These are phyloP conservation scores for Strix aluco DNA, from an alignment of 2,113 vertebrate genomes.

Conservation along the genomic window DNA sequence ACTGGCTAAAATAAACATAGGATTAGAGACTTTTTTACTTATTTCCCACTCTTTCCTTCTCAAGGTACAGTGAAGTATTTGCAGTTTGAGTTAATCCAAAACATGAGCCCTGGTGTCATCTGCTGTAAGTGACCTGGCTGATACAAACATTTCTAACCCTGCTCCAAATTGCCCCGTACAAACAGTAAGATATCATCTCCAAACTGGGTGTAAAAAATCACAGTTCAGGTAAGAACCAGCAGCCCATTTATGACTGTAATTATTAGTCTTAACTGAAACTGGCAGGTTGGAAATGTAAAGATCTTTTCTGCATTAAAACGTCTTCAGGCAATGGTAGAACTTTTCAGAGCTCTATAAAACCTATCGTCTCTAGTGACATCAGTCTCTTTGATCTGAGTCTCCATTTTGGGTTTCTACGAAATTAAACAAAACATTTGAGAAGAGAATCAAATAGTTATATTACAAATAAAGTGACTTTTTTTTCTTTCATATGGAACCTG, in stretches of 20 bases:
- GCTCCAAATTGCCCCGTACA: neutral
- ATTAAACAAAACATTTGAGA: slow-evolving; percentile 11
- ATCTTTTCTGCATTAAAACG: slow-evolving; percentile 30
- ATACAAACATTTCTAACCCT: neutral
- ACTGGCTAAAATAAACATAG: neutral
- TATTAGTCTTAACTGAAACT: slow-evolving; percentile 57
- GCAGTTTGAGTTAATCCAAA: neutral
- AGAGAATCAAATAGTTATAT: neutral
- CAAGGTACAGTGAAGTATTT: neutral
- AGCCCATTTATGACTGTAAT: slow-evolving; percentile 34
- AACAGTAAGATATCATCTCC: neutral
- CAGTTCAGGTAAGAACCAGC: slow-evolving; percentile 37
- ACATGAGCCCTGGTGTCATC: neutral
- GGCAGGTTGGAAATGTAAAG: slow-evolving; percentile 7
- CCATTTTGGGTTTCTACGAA: neutral
- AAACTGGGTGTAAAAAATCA: slow-evolving; percentile 24
- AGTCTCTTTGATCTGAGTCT: slow-evolving; percentile 27
- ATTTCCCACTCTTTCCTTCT: neutral
- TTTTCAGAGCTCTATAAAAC: slow-evolving; percentile 19
- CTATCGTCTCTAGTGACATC: slow-evolving; percentile 27
- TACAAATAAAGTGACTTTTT: neutral
- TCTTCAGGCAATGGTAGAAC: slow-evolving; percentile 25
- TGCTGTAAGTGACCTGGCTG: neutral
- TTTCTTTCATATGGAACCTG: neutral
- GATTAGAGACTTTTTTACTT: neutral